phyloP scores from a whole-genome alignment of 1,140 invertebrate genomes.

The Phymastichus coffea region DNA sequence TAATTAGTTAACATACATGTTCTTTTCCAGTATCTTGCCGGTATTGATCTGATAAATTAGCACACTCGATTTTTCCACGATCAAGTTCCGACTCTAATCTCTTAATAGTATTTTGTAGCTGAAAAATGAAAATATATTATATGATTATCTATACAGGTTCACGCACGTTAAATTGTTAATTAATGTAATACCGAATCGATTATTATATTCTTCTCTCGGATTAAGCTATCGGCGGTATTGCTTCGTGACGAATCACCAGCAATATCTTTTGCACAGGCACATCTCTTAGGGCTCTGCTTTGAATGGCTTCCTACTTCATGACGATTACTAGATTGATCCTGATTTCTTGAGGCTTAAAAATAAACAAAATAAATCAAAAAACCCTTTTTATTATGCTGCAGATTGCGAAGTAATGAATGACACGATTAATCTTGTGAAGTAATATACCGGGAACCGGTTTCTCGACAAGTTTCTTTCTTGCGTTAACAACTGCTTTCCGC shows the following conservation, averaged over 20 bases:
- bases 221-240: neutral
- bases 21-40: slow-evolving; percentile 39
- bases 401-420: too few relatives aligned
- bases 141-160: too few relatives aligned
- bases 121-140: slow-evolving; percentile 17
- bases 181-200: slow-evolving; percentile 18
- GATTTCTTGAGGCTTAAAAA: slow-evolving; percentile 15
- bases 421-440: too few relatives aligned
- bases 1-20: slow-evolving; percentile 48
- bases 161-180: slow-evolving; percentile 9
- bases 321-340: neutral
- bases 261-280: neutral
- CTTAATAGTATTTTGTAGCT: slow-evolving; percentile 45
- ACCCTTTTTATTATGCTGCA: too few relatives aligned
- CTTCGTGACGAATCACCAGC: neutral
- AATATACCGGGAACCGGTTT: neutral
- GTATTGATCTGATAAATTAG: slow-evolving; percentile 49
- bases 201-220: slow-evolving; percentile 19
- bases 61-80: slow-evolving; percentile 57
- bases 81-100: slow-evolving; percentile 55
- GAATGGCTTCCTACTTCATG: neutral
- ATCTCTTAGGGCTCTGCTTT: neutral
- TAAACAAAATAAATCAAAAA: neutral
- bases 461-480: neutral
- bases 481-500: slow-evolving; percentile 10